phyloP scores from a whole-genome alignment of 2,797 vertebrate species.

The Acipenser oxyrinchus region DNA sequence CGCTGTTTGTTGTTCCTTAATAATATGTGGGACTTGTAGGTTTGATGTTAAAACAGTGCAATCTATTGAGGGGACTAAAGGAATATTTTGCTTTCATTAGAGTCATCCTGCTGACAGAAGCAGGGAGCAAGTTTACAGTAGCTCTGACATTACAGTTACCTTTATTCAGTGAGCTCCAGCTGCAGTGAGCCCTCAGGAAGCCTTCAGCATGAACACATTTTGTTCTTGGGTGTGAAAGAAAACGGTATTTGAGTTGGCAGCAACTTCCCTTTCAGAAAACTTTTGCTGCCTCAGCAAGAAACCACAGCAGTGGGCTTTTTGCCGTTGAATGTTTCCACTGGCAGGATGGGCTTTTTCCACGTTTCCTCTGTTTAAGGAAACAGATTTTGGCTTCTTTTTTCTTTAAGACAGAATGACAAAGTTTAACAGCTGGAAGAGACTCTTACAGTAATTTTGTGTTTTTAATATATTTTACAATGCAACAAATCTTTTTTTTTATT shows the following conservation, averaged over 20 bases:
- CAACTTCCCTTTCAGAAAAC: slow-evolving; percentile 70
- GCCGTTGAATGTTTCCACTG: slow-evolving; percentile 70
- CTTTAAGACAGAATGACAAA: slow-evolving; percentile 60
- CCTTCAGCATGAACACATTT: slow-evolving; percentile 67
- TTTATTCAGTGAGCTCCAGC: slow-evolving; percentile 82
- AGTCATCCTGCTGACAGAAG: slow-evolving; percentile 72
- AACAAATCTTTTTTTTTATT: too few relatives aligned
- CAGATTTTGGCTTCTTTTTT: slow-evolving; percentile 83
- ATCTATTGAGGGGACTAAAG: slow-evolving; percentile 49
- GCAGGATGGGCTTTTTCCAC: slow-evolving; percentile 90
- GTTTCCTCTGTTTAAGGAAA: slow-evolving; percentile 93
- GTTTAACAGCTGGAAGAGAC: slow-evolving; percentile 64
- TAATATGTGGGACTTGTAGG: slow-evolving; percentile 50
- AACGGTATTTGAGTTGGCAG: slow-evolving; percentile 94
- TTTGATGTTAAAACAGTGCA: slow-evolving; percentile 33
- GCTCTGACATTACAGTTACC: slow-evolving; percentile 83
- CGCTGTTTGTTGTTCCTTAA: slow-evolving; percentile 27
- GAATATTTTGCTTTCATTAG: slow-evolving; percentile 64
- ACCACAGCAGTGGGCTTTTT: slow-evolving; percentile 68
- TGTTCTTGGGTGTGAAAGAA: slow-evolving; percentile 79
- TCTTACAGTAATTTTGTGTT: slow-evolving; percentile 26
- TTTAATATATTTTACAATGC: slow-evolving; percentile 28
- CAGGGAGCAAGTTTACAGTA: slow-evolving; percentile 78
- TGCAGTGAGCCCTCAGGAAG: slow-evolving; percentile 91
- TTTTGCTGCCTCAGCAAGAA: slow-evolving; percentile 95